Percentiles rank a stretch among this genome's conserved stretches.
phyloP scores from a whole-genome alignment of 1,140 invertebrate species.

The Zaprionus kolodkinae region DNA sequence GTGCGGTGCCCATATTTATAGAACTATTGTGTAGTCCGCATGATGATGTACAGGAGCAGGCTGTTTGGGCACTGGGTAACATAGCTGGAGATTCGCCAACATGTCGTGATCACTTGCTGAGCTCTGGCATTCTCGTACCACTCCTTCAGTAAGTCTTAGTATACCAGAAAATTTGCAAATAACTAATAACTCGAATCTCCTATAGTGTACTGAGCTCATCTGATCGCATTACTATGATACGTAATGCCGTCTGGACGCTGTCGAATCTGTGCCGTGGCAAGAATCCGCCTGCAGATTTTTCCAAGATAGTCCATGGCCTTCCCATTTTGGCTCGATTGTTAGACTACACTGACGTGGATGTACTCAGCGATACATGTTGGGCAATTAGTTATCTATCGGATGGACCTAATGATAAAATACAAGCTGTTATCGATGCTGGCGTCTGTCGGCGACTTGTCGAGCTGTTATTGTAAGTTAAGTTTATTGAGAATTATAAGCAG shows the following conservation, averaged over 20 bases:
- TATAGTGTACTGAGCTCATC: conserved; percentile 92
- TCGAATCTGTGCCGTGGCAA: conserved; percentile 98
- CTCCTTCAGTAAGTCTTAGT: conserved; percentile 92
- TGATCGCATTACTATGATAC: conserved; percentile 94
- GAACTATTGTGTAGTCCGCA: conserved; percentile 91
- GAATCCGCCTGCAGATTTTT: conserved; percentile 97
- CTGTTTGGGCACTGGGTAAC: conserved; percentile 97
- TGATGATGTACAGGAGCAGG: conserved; percentile 98
- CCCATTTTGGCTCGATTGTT: conserved; percentile 94
- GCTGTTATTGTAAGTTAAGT: conserved; percentile 91
- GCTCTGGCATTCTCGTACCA: conserved; percentile 93
- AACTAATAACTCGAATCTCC: conserved; percentile 42
- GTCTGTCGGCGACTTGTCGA: conserved; percentile 97
- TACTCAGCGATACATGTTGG: conserved; percentile 98
- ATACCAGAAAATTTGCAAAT: not conserved
- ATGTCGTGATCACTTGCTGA: conserved; percentile 95
- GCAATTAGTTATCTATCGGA: conserved; percentile 97
- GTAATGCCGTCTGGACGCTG: conserved; percentile 99
- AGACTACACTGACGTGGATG: conserved; percentile 95
- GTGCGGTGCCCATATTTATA: conserved; percentile 97
- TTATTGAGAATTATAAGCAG: not conserved
- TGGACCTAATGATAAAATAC: conserved; percentile 99
- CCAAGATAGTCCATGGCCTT: conserved; percentile 92
- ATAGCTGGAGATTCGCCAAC: conserved; percentile 98
- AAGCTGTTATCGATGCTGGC: conserved; percentile 98